Base-by-base conservation (phyloP, 35 echinoderm and acorn worm species). In the Apostichopus parvimensis region DNA sequence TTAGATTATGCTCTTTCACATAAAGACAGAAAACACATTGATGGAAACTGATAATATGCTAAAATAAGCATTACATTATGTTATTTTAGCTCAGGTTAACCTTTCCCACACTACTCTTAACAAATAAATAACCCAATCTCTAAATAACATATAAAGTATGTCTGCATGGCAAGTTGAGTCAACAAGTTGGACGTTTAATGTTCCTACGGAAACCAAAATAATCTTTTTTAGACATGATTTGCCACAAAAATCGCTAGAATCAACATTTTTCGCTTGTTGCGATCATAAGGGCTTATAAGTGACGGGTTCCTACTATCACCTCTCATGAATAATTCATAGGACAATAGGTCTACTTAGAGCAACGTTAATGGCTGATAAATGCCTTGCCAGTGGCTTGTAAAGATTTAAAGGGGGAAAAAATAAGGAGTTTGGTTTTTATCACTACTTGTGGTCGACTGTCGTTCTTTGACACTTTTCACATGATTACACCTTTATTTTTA, bases 321-420 rank as follows among this genome's bases (percentile, higher is more conserved):
- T 84, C 81, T 84, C 15, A 84, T 84, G 81, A 84, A 84, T 84
- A 84, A 84, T 84, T 17, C 81, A 84, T 84, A 84, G 58, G 57
- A 58, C 81, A 84, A 84, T 84, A 84, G 81, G 6, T 55, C 81
- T 84, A 84, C 81, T 84, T 84, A 58, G 20, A 84, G 81, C 57
- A 58, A 84, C 53, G 54, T 84, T 84, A 84, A 84, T 84, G 81
- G 81, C 54, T 84, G 81, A 58, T 84, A 84, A 84, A 84, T 84
- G 81, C 81, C 57, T 84, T 84, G 81, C 81, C 81, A 84, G 81
- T 84, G 81, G 81, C 81, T 54, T 84, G 54, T 84, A 84, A 84
- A 75, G 58, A 84, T 84, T 84, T 84, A 84, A 58, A 84, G 81
- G 81, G 81, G 81, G 53, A 59, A 84, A 82, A 84, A 58, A n/a